Evolutionary conservation across 2,888 invertebrate genomes (phyloP), one percentile per base, ranked within the genome.

Genomic region (Lochmaea capreae): DNA sequence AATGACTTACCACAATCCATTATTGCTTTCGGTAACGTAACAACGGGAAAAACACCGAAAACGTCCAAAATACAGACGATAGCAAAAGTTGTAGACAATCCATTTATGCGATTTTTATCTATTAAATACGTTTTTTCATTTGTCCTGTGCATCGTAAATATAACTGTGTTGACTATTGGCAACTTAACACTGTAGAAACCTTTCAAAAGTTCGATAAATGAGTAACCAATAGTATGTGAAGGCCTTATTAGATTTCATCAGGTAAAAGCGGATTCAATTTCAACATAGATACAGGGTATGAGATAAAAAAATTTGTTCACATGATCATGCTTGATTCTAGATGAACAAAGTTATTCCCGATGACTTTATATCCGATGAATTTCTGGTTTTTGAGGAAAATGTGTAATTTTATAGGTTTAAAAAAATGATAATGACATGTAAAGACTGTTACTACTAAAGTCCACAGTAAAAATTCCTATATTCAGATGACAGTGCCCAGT

Each of bases 21-120:
- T 26, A 95, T 90, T 39, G 93, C 90, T 79, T 92, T 91, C 0
- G 95, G 95, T 72, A 95, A 85, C 0, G 94, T 91, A 14, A 95
- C 90, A 2, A 95, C 91, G 0, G 95, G 95, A 83, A 95, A 95
- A 0, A 95, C 94, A 58, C 95, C 95, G 83, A 95, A 95, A 62
- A 95, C 89, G 85, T 95, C 95, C 18, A 95, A 89, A 39, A 95
- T 92, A 85, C 95, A 95, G 57, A 95, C 88, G 14, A 92, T 89
- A 0, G 94, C 92, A 84, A 94, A 93, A 63, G 93, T 84, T 3
- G 93, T 88, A 46, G 93, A 92, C 6, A 95, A 88, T 0, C 92
- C 91, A 63, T 81, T 77, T 16, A 18, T 61, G 11, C 43, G 62
- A 66, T 59, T 72, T 49, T 65, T 67, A 26, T 73, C 71, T 62